phyloP scores from a whole-genome alignment of 1,140 invertebrate species.

The Drosophila grimshawi region DNA sequence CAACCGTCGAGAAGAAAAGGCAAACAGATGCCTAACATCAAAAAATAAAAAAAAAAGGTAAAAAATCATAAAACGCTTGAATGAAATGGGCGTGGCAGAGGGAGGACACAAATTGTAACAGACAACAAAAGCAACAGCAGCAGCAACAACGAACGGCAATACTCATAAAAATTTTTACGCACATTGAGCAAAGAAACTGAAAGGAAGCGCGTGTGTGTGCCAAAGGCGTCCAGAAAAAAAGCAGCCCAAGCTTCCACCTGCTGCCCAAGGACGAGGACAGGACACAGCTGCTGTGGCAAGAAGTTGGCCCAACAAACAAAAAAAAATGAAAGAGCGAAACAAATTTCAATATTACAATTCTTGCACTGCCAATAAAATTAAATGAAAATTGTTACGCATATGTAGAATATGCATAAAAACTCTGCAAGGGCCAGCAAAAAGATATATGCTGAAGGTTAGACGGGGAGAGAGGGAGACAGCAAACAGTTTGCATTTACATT shows the following conservation, averaged over 20 bases:
- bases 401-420: constrained; percentile 12
- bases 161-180: constrained; percentile 79
- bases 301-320: constrained; percentile 20
- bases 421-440: background rate
- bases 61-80: constrained; percentile 72
- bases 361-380: constrained; percentile 70
- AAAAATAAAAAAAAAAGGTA: constrained; percentile 60
- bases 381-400: constrained; percentile 63
- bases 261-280: constrained; percentile 45
- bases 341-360: constrained; percentile 44
- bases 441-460: constrained; percentile 22
- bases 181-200: constrained; percentile 63
- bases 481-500: constrained; percentile 49
- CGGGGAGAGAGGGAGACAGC: background rate
- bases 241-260: constrained; percentile 42
- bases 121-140: constrained; percentile 13
- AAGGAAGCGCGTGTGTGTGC: constrained; percentile 36
- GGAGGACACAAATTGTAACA: constrained; percentile 14
- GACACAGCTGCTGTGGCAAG: constrained; percentile 51
- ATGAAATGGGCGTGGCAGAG: constrained; percentile 7
- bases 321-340: constrained; percentile 12
- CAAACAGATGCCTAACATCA: constrained; percentile 5
- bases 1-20: background rate
- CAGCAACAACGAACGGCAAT: constrained; percentile 53
- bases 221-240: constrained; percentile 37